These are phyloP conservation scores for Polypterus senegalus DNA, from an alignment of 2,113 vertebrate genomes.

Conservation along the genomic window DNA sequence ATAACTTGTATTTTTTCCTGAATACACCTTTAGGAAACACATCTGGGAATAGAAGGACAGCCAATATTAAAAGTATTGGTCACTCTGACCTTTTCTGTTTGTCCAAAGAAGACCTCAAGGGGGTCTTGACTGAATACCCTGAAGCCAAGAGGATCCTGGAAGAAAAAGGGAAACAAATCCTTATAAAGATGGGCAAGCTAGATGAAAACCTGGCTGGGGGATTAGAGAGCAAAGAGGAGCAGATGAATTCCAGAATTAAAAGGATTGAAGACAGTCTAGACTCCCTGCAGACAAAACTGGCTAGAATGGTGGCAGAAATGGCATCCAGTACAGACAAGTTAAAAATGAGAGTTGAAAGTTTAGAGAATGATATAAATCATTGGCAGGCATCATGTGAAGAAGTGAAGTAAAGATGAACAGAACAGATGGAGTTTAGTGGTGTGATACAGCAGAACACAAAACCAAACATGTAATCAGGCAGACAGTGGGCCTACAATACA, in stretches of 20 bases:
- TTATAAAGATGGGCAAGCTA: slow-evolving; percentile 72
- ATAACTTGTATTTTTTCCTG: too few relatives aligned
- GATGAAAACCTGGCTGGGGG: slow-evolving; percentile 35
- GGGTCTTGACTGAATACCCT: slow-evolving; percentile 73
- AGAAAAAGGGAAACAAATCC: slow-evolving; percentile 77
- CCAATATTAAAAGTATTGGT: slow-evolving; percentile 82
- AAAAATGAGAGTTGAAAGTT: slow-evolving; percentile 47
- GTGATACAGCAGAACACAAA: too few relatives aligned
- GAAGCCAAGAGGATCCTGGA: slow-evolving; percentile 64
- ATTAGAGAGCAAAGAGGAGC: slow-evolving; percentile 29
- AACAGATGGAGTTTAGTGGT: too few relatives aligned
- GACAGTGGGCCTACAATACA: too few relatives aligned
- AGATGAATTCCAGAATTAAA: slow-evolving; percentile 35
- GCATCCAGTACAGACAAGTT: slow-evolving; percentile 62
- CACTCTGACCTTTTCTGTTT: slow-evolving; percentile 84
- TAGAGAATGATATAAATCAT: slow-evolving; percentile 51
- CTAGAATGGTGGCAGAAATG: slow-evolving; percentile 70
- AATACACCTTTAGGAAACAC: slow-evolving; percentile 56
- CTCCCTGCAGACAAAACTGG: slow-evolving; percentile 62
- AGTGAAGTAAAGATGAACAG: background rate
- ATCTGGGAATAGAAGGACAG: slow-evolving; percentile 79
- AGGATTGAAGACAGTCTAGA: slow-evolving; percentile 55
- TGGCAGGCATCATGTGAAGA: slow-evolving; percentile 20
- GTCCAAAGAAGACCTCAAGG: slow-evolving; percentile 73
- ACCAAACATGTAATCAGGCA: too few relatives aligned